phyloP scores from a whole-genome alignment of 2,888 invertebrate species.

The Diogma glabrata region DNA sequence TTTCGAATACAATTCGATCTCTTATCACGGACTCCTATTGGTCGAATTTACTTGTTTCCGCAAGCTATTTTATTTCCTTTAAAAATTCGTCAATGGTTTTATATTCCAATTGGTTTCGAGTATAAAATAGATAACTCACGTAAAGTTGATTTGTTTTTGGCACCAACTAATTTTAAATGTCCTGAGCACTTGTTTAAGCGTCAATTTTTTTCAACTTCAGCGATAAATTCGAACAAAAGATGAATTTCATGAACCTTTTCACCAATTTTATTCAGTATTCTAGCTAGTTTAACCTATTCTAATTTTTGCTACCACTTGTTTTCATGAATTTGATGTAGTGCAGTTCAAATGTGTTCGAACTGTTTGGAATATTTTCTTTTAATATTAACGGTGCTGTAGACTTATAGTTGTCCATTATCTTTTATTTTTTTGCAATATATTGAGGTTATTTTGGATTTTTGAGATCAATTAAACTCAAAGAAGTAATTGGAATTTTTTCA shows the following conservation, averaged over 20 bases:
- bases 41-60: not conserved
- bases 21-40: not conserved
- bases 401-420: not conserved
- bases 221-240: not conserved
- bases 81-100: not conserved
- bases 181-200: not conserved
- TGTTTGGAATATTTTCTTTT: not conserved
- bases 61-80: not conserved
- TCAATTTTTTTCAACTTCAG: not conserved
- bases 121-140: not conserved
- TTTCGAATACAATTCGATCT: no score
- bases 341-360: not conserved
- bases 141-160: not conserved
- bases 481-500: no score
- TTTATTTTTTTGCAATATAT: not conserved
- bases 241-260: not conserved
- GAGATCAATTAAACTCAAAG: no score
- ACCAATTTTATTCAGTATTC: not conserved
- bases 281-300: not conserved
- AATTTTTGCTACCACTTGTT: not conserved
- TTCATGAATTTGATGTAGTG: no score
- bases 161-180: not conserved
- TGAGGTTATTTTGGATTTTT: no score
- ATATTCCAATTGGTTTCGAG: not conserved
- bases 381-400: not conserved